These are phyloP conservation scores for Drosophila lacicola DNA, from an alignment of 2,888 invertebrate species.

Conservation along the genomic window DNA sequence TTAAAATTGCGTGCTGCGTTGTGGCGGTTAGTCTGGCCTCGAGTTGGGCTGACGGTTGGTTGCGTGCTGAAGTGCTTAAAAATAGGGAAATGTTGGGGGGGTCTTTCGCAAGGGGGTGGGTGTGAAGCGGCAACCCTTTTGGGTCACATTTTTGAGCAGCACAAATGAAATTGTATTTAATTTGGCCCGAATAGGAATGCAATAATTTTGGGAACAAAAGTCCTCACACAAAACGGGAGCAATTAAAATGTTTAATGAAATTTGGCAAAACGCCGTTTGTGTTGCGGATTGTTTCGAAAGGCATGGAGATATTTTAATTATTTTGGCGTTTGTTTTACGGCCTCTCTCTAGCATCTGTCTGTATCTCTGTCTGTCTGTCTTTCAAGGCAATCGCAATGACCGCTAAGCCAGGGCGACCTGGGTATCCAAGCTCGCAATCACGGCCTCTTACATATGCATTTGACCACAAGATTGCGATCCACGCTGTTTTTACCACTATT, in stretches of 20 bases:
- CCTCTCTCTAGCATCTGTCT: constrained; percentile 9
- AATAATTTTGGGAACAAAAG: constrained; percentile 66
- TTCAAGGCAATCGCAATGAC: constrained; percentile 31
- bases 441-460: constrained; percentile 40
- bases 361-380: not conserved
- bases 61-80: constrained; percentile 71
- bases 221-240: constrained; percentile 63
- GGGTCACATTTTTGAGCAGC: constrained; percentile 36
- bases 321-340: constrained; percentile 64
- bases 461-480: constrained; percentile 35
- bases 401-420: constrained; percentile 1
- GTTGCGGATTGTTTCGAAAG: constrained; percentile 52
- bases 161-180: constrained; percentile 72
- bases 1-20: constrained; percentile 79
- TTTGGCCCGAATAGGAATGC: constrained; percentile 68
- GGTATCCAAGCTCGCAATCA: constrained; percentile 13
- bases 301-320: constrained; percentile 74
- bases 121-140: constrained; percentile 38
- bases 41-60: constrained; percentile 25
- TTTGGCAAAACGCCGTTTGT: constrained; percentile 62
- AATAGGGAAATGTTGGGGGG: not conserved
- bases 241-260: constrained; percentile 82
- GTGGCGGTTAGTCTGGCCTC: constrained; percentile 12
- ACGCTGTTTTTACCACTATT: constrained; percentile 21
- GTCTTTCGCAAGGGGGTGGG: not conserved